Evolutionary conservation across 2,113 vertebrate species (phyloP).

Genomic region (Microcebus ravelobensis): DNA sequence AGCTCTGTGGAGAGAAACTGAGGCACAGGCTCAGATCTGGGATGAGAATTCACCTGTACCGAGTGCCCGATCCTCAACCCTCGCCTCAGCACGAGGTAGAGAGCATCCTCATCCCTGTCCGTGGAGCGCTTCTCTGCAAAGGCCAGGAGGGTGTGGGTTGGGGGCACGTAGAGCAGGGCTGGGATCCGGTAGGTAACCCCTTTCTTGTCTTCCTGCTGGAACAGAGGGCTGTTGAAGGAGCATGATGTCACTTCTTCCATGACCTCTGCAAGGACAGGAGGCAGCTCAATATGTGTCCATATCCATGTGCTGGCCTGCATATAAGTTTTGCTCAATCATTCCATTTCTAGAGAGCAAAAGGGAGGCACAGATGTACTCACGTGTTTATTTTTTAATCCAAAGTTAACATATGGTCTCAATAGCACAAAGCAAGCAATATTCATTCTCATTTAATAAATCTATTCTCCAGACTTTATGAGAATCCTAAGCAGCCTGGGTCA

Average conservation of each 20-base stretch:
- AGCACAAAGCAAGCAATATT: not conserved
- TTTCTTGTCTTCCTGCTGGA: constrained; percentile 80
- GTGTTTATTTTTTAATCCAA: not conserved
- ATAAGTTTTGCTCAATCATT: not conserved
- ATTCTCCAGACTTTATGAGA: not conserved
- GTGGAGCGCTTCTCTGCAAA: constrained; percentile 93
- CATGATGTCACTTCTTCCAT: fast-evolving
- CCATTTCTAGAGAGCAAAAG: not conserved
- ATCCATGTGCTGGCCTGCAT: not conserved
- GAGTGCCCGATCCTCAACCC: constrained; percentile 83
- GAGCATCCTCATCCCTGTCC: constrained; percentile 86
- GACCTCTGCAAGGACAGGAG: not conserved
- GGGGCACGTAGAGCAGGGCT: constrained; percentile 89
- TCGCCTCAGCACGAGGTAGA: constrained; percentile 91
- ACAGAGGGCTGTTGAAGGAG: constrained; percentile 82
- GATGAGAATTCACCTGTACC: constrained; percentile 86
- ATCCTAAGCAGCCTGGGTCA: not conserved
- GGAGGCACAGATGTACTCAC: not conserved
- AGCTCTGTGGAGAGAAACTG: not conserved
- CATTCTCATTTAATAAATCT: not conserved
- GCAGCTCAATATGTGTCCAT: not conserved
- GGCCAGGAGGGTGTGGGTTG: constrained; percentile 88
- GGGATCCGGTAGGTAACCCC: constrained; percentile 93
- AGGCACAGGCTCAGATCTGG: not conserved
- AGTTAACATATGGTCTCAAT: not conserved